Conservation (phyloP, 2,113 vertebrate genomes). For the Cheirogaleus medius region DNA sequence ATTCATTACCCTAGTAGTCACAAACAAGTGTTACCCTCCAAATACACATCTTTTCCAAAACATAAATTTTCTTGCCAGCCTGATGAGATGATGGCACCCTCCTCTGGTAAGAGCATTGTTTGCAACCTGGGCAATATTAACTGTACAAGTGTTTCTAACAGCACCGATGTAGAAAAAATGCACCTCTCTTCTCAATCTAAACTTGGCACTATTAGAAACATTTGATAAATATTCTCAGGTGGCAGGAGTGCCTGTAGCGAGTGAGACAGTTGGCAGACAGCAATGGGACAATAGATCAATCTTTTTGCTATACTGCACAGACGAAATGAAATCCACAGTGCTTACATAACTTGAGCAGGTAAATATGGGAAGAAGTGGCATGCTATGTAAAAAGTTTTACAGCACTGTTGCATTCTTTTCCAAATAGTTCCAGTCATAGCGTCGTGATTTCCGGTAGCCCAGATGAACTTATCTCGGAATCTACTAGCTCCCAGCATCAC, state of each 20-base stretch:
- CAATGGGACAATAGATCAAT: not conserved
- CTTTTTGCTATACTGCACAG: not conserved
- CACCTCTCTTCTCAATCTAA: not conserved
- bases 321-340: not conserved
- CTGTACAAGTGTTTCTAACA: not conserved
- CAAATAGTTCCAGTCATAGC: not conserved
- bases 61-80: rapidly evolving
- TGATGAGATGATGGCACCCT: conserved; percentile 56
- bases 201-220: not conserved
- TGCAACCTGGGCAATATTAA: not conserved
- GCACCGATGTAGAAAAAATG: not conserved
- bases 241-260: not conserved
- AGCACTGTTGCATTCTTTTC: not conserved
- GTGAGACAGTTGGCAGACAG: not conserved
- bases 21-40: not conserved
- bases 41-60: not conserved
- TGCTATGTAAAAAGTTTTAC: not conserved
- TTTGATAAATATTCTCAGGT: not conserved
- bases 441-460: not conserved
- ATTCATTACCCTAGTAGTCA: not conserved
- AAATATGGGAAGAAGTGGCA: not conserved
- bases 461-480: not conserved
- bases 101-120: conserved; percentile 48
- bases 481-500: not conserved
- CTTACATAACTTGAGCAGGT: not conserved